Evolutionary conservation across 2,888 invertebrate genomes (phyloP), one percentile per base, ranked within the genome.

Genomic region (Sepioteuthis lessoniana): DNA sequence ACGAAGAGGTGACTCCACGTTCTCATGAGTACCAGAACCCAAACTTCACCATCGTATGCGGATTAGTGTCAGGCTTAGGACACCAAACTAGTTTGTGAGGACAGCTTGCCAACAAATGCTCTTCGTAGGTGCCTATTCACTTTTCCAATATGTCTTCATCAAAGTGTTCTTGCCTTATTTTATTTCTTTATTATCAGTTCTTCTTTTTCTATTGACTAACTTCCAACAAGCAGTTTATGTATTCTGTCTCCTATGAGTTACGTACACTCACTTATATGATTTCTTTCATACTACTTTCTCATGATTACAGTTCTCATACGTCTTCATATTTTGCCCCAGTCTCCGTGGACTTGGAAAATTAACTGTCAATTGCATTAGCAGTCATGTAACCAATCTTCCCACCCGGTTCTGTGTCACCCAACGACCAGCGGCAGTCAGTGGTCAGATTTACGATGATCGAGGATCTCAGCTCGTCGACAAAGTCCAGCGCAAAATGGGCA

Each of bases 301-400:
- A 1, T 7, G 76, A 76, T 76, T 76, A n/a, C 76, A 4, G 35
- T 35, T 13, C 76, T 76, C 76, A 16, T 76, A 76, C 13, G n/a
- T 76, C 76, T 76, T 76, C 76, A 76, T 76, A 76, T 76, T n/a
- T 76, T n/a, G 76, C 76, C 35, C 19, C 76, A 76, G 76, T 76
- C 76, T 76, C 76, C n/a, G n/a, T 1, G 76, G 76, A 76, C n/a
- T 35, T 76, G 10, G 76, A 76, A 76, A 76, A 76, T 76, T 76
- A 76, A 76, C 76, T 76, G 76, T 76, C 76, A 76, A 76, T 76
- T 76, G 76, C 76, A 76, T 76, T 76, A 76, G 76, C 76, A 76
- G 13, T 19, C 76, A n/a, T 76, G 76, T 76, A n/a, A 5, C 76
- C 16, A 76, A 76, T 76, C 76, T 76, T 76, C n/a, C 10, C 76